These are phyloP conservation scores for Drosophila littoralis DNA, from an alignment of 1,140 invertebrate genomes.

Conservation along the genomic window DNA sequence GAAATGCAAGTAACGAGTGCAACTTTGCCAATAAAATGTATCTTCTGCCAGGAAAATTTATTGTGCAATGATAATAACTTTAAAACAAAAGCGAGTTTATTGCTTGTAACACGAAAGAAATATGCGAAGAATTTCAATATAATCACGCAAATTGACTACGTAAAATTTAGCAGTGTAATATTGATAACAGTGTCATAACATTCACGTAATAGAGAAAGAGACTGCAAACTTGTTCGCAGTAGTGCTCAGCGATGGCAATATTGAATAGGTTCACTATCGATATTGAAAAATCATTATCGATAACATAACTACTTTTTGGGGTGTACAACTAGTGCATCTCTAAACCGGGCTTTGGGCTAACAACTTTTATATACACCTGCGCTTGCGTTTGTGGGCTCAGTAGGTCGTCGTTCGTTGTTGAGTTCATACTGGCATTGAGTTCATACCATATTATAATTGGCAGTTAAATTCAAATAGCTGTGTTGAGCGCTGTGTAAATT, in stretches of 20 bases:
- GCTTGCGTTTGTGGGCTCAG: slow-evolving; percentile 37
- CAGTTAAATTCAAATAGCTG: slow-evolving; percentile 51
- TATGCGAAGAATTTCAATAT: too few relatives aligned
- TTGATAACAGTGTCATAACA: slow-evolving; percentile 2
- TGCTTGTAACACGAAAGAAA: too few relatives aligned
- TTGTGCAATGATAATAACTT: too few relatives aligned
- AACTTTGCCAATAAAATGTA: too few relatives aligned
- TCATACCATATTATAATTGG: slow-evolving; percentile 18
- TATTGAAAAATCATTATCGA: slow-evolving; percentile 2
- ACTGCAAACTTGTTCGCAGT: background rate
- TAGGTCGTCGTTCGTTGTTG: slow-evolving; percentile 48
- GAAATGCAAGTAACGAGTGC: background rate
- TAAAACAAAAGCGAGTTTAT: too few relatives aligned
- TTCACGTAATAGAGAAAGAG: background rate
- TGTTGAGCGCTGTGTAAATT: slow-evolving; percentile 52
- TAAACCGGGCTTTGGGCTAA: slow-evolving; percentile 16
- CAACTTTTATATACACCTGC: slow-evolving; percentile 49
- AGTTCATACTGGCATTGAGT: slow-evolving; percentile 38
- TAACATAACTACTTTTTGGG: background rate
- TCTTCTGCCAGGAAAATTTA: too few relatives aligned
- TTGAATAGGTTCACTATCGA: background rate
- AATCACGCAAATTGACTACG: too few relatives aligned
- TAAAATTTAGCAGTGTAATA: too few relatives aligned
- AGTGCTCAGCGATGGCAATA: background rate
- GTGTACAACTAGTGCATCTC: slow-evolving; percentile 11